Base-by-base conservation (phyloP, 37 sponge, comb jelly and placozoan species). In the Cliona cf. orientalis region DNA sequence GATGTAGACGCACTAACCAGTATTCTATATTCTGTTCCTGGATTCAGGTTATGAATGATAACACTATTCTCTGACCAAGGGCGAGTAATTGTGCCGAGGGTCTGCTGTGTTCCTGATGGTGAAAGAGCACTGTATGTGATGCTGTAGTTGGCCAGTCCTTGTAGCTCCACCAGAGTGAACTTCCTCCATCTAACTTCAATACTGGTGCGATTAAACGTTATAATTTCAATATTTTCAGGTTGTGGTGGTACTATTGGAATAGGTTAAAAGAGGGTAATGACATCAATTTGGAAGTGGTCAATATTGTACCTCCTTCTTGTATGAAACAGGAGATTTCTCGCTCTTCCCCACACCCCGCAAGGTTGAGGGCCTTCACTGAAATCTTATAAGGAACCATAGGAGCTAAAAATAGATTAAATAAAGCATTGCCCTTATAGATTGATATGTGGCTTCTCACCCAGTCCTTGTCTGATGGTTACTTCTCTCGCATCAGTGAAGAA, bases 81-180 rank as follows among this genome's bases (percentile, higher is more conserved):
- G 12, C 35, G 61, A 38, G 3, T 59, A 2, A 17, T 37, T 5
- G 37, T n/a, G 3, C 7, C 35, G 7, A 3, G 37, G 5, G n/a
- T 5, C 68, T 79, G 79, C 45, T 68, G 66, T 55, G 46, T 79
- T 2, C 79, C 28, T 2, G 62, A 28, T 17, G 36, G 17, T 3
- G 11, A 23, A 28, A n/a, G n/a, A 2, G 55, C 64, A 5, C 9
- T 0, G 12, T 46, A 74, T 25, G 76, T 41, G 31, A 75, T 53
- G 42, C 49, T 35, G 28, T 84, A 84, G 40, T 26, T 5, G 17
- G 65, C 25, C 35, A 84, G 56, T 3, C 84, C 74, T 34, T 55
- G 41, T 37, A 76, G 76, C 76, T 84, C 67, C 25, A 75, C 76
- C 0, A 84, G 49, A 42, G 64, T 69, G 58, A 84, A 31, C n/a